A percentile compares a stretch with the other conserved stretches of the same genome.
phyloP scores from a whole-genome alignment of 2,113 vertebrate species.

The Ranitomeya variabilis region DNA sequence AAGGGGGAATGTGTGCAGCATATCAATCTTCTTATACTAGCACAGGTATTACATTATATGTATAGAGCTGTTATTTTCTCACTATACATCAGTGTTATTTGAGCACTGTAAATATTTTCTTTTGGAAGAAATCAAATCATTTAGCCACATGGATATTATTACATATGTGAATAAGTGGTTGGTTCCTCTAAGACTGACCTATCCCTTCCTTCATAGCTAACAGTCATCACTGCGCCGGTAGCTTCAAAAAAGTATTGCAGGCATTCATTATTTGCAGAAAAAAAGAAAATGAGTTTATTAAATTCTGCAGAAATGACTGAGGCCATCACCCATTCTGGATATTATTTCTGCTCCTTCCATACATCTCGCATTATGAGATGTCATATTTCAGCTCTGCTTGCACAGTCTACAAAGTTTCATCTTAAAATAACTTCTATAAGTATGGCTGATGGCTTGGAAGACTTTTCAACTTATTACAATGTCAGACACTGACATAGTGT shows the following conservation, averaged over 20 bases:
- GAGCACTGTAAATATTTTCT: too few relatives aligned
- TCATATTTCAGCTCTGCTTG: neutral
- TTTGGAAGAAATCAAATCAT: too few relatives aligned
- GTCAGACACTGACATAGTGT: neutral
- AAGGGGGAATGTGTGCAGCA: too few relatives aligned
- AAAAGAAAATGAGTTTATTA: neutral
- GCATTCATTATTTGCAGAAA: neutral
- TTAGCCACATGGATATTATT: neutral
- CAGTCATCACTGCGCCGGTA: neutral
- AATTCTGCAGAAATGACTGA: neutral
- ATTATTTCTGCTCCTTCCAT: neutral
- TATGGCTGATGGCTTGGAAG: neutral
- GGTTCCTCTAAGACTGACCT: neutral
- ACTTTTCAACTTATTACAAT: neutral
- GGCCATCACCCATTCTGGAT: conserved; percentile 12
- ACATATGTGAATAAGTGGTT: neutral
- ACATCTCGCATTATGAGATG: conserved; percentile 18
- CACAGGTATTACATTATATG: too few relatives aligned
- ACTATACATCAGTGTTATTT: too few relatives aligned
- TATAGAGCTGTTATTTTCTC: too few relatives aligned
- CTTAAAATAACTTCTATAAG: neutral
- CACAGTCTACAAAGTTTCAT: neutral
- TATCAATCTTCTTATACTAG: too few relatives aligned
- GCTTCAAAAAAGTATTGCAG: neutral
- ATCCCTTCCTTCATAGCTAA: neutral